Evolutionary conservation across 2,888 invertebrate genomes (phyloP).

Genomic region (Mimachlamys varia): DNA sequence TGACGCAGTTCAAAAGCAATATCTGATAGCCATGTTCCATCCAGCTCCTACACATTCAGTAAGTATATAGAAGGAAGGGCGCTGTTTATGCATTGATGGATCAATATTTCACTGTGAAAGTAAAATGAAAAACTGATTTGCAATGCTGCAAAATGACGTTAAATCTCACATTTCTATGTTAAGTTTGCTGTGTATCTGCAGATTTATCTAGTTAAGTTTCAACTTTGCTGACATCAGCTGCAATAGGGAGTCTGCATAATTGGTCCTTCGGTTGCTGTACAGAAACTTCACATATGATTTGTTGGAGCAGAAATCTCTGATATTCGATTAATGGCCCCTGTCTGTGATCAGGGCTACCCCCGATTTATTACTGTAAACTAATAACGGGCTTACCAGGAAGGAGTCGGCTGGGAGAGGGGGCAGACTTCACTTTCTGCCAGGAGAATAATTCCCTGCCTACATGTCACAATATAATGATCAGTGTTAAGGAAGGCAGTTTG

Average conservation of each 20-base stretch:
- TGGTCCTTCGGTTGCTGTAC: background rate
- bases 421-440: slow-evolving; percentile 14
- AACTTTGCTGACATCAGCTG: slow-evolving; percentile 33
- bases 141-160: slow-evolving; percentile 7
- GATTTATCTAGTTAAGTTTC: slow-evolving; percentile 8
- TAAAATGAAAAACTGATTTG: background rate
- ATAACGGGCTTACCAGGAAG: background rate
- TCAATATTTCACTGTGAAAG: background rate
- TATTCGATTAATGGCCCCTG: slow-evolving; percentile 23
- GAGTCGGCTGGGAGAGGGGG: background rate
- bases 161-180: background rate
- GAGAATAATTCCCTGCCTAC: slow-evolving; percentile 16
- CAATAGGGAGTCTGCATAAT: background rate
- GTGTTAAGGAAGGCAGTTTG: slow-evolving; percentile 4
- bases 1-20: background rate
- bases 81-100: background rate
- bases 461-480: slow-evolving; percentile 13
- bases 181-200: background rate
- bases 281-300: slow-evolving; percentile 25
- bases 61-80: background rate
- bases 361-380: background rate
- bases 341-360: background rate
- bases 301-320: background rate
- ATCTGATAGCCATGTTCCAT: background rate
- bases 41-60: background rate